A percentile compares a stretch with the other conserved stretches of the same genome.
Conservation (phyloP, 2,888 invertebrate species). For the Entomobrya multifasciata region DNA sequence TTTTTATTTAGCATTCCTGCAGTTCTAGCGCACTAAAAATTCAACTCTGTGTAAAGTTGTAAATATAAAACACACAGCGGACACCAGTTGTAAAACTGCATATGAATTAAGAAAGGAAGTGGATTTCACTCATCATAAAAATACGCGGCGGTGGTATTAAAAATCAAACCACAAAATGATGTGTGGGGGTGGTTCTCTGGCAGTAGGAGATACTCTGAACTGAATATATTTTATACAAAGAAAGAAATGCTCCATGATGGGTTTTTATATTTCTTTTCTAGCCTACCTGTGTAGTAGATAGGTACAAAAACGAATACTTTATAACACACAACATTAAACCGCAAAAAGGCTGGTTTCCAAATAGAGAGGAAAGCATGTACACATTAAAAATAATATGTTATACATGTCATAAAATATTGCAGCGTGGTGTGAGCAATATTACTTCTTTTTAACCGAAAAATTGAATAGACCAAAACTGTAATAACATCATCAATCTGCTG, state of each 20-base stretch:
- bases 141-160: background rate
- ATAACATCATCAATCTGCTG: background rate
- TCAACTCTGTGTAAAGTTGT: background rate
- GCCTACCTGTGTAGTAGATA: no score
- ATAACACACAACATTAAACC: no score
- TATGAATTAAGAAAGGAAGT: slow-evolving; percentile 58
- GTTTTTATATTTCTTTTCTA: no score
- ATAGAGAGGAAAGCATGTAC: slow-evolving; percentile 28
- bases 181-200: slow-evolving; percentile 45
- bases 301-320: no score
- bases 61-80: no score
- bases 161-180: slow-evolving; percentile 24
- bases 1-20: background rate
- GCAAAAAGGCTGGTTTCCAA: slow-evolving; percentile 33
- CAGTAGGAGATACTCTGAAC: background rate
- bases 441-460: no score
- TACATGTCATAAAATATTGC: slow-evolving; percentile 26
- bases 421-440: slow-evolving; percentile 12
- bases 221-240: background rate
- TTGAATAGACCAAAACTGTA: no score
- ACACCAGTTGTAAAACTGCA: slow-evolving; percentile 27
- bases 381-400: slow-evolving; percentile 22
- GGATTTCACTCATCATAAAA: slow-evolving; percentile 53
- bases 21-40: no score
- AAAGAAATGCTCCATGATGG: slow-evolving; percentile 16